These are phyloP conservation scores for Dipodomys stephensi DNA, from an alignment of 2,113 vertebrate genomes.

Conservation along the genomic window DNA sequence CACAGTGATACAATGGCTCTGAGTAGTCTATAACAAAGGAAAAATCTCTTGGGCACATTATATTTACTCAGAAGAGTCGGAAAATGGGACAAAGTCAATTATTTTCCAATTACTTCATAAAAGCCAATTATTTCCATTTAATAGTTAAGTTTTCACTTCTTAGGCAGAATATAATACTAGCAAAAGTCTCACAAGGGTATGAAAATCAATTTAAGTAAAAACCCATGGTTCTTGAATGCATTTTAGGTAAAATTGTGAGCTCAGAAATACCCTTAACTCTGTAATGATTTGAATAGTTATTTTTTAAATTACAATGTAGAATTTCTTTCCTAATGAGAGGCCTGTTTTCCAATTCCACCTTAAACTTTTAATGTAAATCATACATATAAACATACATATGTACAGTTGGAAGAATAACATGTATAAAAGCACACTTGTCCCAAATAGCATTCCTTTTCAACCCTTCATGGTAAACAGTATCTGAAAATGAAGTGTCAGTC, in stretches of 20 bases:
- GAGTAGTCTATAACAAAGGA: background rate
- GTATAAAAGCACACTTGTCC: background rate
- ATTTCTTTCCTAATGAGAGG: background rate
- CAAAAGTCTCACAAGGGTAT: background rate
- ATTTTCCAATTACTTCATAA: constrained; percentile 34
- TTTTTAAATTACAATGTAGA: background rate
- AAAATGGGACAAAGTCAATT: background rate
- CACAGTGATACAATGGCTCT: background rate
- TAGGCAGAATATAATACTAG: background rate
- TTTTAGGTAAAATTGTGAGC: constrained; percentile 20
- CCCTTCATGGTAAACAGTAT: background rate
- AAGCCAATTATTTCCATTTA: constrained; percentile 26
- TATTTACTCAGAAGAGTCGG: constrained; percentile 15
- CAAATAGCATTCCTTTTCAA: background rate
- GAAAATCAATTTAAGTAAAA: constrained; percentile 40
- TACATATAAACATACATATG: background rate
- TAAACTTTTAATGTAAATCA: constrained; percentile 1
- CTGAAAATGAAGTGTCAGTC: background rate
- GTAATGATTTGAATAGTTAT: constrained; percentile 8
- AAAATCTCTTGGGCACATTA: background rate
- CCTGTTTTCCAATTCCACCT: constrained; percentile 18
- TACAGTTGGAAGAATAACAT: background rate
- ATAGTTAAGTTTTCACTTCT: constrained; percentile 16
- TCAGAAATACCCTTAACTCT: constrained; percentile 1
- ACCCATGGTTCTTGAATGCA: background rate